A percentile compares a stretch with the other conserved stretches of the same genome.
phyloP scores from a whole-genome alignment of 2,113 vertebrate genomes.

The Sapajus apella region DNA sequence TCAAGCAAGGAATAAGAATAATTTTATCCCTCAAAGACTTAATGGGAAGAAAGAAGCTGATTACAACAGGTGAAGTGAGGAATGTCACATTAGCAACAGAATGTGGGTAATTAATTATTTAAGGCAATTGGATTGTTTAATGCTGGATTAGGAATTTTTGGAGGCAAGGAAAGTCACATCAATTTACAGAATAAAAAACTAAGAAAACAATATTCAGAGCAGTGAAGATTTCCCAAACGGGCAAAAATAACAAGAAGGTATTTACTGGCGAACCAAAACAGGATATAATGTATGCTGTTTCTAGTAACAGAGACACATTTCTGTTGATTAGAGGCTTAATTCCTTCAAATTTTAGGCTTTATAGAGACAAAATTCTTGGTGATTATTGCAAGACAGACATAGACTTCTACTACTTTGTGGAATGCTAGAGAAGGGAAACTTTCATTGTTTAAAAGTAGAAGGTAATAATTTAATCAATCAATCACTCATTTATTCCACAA shows the following conservation, averaged over 20 bases:
- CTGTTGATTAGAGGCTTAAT: conserved; percentile 20
- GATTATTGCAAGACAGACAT: background rate
- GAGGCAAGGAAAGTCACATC: background rate
- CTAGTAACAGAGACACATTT: background rate
- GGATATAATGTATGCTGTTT: background rate
- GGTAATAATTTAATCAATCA: background rate
- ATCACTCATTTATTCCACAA: background rate
- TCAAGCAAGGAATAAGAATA: conserved; percentile 28
- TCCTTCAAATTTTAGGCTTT: conserved; percentile 9
- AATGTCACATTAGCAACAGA: background rate
- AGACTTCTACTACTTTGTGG: background rate
- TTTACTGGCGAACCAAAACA: conserved; percentile 23
- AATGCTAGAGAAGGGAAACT: background rate
- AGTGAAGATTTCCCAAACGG: conserved; percentile 22
- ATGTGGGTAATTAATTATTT: conserved; percentile 52
- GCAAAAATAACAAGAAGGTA: background rate
- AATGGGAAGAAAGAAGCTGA: conserved; percentile 11
- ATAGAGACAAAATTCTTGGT: background rate
- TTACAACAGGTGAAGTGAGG: background rate
- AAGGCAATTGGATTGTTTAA: conserved; percentile 8
- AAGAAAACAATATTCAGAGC: conserved; percentile 11
- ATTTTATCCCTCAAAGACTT: conserved; percentile 15
- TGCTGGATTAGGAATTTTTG: conserved; percentile 31
- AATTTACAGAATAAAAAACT: conserved; percentile 7
- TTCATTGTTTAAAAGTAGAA: background rate